phyloP scores from a whole-genome alignment of 2,113 vertebrate genomes.

The Gobiocypris rarus region DNA sequence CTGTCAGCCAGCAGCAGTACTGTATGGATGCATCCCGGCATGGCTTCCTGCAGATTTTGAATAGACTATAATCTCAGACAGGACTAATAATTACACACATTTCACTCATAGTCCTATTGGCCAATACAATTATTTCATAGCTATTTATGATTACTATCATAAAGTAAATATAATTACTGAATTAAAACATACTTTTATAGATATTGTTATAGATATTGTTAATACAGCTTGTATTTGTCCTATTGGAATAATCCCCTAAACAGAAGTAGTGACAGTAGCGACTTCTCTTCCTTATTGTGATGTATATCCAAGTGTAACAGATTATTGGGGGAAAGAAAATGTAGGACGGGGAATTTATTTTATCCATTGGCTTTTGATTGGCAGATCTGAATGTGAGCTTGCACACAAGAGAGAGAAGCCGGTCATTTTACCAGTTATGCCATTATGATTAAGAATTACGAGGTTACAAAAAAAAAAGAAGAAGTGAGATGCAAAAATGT shows the following conservation, averaged over 20 bases:
- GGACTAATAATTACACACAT: background rate
- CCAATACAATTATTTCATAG: background rate
- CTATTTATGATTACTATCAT: background rate
- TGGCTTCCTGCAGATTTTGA: constrained; percentile 63
- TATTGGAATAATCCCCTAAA: background rate
- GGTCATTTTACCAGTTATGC: background rate
- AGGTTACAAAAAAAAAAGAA: background rate
- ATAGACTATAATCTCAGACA: background rate
- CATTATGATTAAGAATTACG: background rate
- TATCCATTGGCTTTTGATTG: too few species aligned
- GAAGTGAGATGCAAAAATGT: background rate
- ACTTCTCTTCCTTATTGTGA: too few species aligned
- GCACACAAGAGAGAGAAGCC: background rate
- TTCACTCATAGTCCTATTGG: background rate
- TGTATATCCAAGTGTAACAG: too few species aligned
- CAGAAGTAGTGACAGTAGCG: too few species aligned
- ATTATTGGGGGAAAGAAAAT: too few species aligned
- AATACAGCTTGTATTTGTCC: background rate
- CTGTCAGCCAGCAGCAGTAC: constrained; percentile 82
- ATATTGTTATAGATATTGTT: background rate
- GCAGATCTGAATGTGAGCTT: too few species aligned
- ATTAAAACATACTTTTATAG: background rate
- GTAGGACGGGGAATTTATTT: too few species aligned
- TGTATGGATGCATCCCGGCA: constrained; percentile 79
- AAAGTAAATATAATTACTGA: background rate